phyloP scores from a whole-genome alignment of 2,113 vertebrate genomes.

The Cyprinodon brontotheroides region DNA sequence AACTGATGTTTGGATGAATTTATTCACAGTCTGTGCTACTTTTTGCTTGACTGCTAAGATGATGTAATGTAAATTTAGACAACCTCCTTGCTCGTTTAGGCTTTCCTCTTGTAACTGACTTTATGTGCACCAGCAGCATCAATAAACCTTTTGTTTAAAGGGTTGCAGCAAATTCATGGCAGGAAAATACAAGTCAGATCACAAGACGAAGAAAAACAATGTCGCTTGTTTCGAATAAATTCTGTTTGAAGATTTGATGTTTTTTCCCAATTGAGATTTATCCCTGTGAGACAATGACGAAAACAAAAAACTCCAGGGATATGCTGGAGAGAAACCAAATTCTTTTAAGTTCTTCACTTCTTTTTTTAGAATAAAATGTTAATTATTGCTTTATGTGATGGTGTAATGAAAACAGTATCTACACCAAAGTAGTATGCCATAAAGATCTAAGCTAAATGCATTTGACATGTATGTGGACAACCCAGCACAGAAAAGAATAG shows the following conservation, averaged over 20 bases:
- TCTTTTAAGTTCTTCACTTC: background rate
- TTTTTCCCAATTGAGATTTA: background rate
- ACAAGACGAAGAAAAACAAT: background rate
- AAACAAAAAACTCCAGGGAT: background rate
- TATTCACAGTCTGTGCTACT: too few species aligned
- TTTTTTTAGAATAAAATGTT: background rate
- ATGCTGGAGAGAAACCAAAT: background rate
- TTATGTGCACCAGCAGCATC: background rate
- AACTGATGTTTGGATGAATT: too few species aligned
- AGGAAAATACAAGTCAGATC: too few species aligned
- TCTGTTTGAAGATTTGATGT: background rate
- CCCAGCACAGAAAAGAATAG: too few species aligned
- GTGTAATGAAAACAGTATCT: background rate
- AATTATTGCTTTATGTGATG: background rate
- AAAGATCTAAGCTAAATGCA: too few species aligned
- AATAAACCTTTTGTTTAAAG: background rate
- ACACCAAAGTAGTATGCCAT: too few species aligned
- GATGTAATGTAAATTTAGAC: too few species aligned
- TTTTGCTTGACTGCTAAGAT: too few species aligned
- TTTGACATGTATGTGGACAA: too few species aligned
- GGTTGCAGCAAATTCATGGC: background rate
- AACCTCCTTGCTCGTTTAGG: background rate
- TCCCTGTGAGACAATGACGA: background rate
- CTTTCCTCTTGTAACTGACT: too few species aligned
- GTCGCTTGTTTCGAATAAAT: background rate